Percentiles rank a stretch among this genome's conserved stretches.
Evolutionary conservation across 1,140 invertebrate genomes (phyloP).

Genomic region (Micrasema minimum): DNA sequence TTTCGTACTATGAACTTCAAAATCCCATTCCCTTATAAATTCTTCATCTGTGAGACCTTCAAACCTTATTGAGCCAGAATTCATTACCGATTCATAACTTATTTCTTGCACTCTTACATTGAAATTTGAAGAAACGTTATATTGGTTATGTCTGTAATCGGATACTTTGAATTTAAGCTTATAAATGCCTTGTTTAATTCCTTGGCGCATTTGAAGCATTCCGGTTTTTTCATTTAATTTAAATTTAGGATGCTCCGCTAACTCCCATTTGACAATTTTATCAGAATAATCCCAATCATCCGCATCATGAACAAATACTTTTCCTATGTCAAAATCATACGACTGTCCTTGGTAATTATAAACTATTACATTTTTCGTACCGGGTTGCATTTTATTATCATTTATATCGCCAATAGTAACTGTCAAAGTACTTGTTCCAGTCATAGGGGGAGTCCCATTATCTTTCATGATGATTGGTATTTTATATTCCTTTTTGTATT

Average conservation of each 20-base stretch:
- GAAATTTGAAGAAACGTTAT: slow-evolving; percentile 69
- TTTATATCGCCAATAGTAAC: slow-evolving; percentile 77
- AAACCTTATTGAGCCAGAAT: slow-evolving; percentile 75
- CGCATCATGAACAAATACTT: slow-evolving; percentile 76
- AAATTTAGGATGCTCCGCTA: slow-evolving; percentile 67
- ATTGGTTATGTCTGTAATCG: slow-evolving; percentile 70
- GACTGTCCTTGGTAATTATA: slow-evolving; percentile 76
- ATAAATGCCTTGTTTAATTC: slow-evolving; percentile 70
- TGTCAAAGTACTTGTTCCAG: slow-evolving; percentile 73
- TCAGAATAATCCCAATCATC: slow-evolving; percentile 80
- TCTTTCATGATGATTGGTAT: slow-evolving; percentile 74
- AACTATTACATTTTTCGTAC: slow-evolving; percentile 75
- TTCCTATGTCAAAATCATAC: slow-evolving; percentile 71
- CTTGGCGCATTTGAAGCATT: slow-evolving; percentile 73
- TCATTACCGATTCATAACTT: slow-evolving; percentile 73
- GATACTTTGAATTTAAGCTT: slow-evolving; percentile 72
- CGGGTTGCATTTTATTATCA: slow-evolving; percentile 77
- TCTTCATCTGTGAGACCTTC: slow-evolving; percentile 74
- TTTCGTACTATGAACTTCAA: slow-evolving; percentile 53
- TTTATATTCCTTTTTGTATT: slow-evolving; percentile 72
- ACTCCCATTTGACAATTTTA: slow-evolving; percentile 74
- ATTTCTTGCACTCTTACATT: slow-evolving; percentile 73
- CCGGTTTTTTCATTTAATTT: slow-evolving; percentile 71
- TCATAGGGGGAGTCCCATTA: slow-evolving; percentile 68
- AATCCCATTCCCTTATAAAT: slow-evolving; percentile 72